Percentiles rank a stretch among this genome's conserved stretches.
Conservation (phyloP, 2,113 vertebrate genomes). For the Albula glossodonta region DNA sequence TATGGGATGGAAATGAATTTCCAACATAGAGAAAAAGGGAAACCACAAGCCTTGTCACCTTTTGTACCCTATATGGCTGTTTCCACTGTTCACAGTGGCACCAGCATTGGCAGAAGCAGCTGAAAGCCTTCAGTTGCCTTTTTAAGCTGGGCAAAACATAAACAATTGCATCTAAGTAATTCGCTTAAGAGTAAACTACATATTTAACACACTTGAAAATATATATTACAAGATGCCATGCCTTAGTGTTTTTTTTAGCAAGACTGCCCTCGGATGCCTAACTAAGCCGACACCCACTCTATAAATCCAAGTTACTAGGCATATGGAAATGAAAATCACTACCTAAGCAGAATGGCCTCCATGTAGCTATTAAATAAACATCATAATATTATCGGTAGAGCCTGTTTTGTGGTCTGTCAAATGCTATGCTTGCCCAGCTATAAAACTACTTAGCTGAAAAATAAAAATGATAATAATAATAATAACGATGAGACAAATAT, state of each 20-base stretch:
- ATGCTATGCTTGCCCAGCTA: conserved; percentile 25
- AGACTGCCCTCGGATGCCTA: not conserved
- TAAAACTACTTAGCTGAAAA: not conserved
- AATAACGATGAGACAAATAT: conserved; percentile 39
- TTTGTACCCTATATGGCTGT: not conserved
- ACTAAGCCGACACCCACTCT: too few relatives aligned
- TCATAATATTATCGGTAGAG: not conserved
- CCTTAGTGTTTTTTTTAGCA: not conserved
- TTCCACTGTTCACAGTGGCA: not conserved
- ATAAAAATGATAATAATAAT: not conserved
- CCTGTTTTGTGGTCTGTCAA: not conserved
- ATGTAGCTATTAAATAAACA: not conserved
- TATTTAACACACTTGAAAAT: not conserved
- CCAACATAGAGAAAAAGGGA: conserved; percentile 28
- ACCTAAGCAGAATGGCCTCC: not conserved
- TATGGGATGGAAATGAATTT: conserved; percentile 30
- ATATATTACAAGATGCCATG: not conserved
- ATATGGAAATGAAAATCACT: not conserved
- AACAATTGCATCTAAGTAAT: not conserved
- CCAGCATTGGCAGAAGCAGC: not conserved
- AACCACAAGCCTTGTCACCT: not conserved
- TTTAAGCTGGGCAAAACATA: conserved; percentile 19
- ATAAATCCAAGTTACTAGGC: not conserved
- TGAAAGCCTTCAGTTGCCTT: not conserved
- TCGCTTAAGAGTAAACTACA: not conserved